Percentiles rank a stretch among this genome's conserved stretches.
These are phyloP conservation scores for Netelia melanura DNA, from an alignment of 2,888 invertebrate genomes.

Conservation along the genomic window DNA sequence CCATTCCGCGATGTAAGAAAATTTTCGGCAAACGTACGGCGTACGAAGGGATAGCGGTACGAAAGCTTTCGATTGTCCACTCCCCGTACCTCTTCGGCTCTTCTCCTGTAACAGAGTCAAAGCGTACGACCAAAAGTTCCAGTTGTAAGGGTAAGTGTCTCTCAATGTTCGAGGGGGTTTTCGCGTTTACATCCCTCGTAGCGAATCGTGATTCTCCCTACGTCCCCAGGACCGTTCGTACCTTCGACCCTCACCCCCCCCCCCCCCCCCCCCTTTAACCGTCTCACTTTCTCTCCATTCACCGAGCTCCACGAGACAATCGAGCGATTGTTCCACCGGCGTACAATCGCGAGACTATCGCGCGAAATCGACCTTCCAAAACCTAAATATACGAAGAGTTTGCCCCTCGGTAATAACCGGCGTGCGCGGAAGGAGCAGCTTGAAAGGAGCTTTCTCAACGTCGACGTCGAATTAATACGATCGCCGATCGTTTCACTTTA, in stretches of 20 bases:
- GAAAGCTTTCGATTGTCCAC: constrained; percentile 41
- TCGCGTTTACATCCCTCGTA: constrained; percentile 37
- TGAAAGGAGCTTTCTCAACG: constrained; percentile 23
- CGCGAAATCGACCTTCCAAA: background rate
- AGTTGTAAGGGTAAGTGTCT: constrained; percentile 47
- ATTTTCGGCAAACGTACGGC: background rate
- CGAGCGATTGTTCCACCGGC: constrained; percentile 64
- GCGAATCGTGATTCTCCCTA: constrained; percentile 1
- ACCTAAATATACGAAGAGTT: constrained; percentile 15
- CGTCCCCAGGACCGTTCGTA: background rate
- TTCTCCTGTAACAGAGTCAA: background rate
- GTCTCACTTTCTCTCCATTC: constrained; percentile 55
- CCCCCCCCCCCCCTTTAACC: background rate
- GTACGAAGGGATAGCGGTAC: background rate
- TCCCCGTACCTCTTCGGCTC: background rate
- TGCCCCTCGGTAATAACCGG: background rate
- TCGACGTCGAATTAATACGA: background rate
- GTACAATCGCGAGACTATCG: constrained; percentile 51
- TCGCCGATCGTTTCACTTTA: background rate
- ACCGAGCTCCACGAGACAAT: constrained; percentile 49
- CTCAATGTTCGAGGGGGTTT: constrained; percentile 40
- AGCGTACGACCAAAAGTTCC: constrained; percentile 39
- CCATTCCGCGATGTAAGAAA: background rate
- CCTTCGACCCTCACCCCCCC: background rate
- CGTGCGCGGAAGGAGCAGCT: constrained; percentile 37